Evolutionary conservation across 2,888 invertebrate species (phyloP).

Genomic region (Asteroscopus sphinx): DNA sequence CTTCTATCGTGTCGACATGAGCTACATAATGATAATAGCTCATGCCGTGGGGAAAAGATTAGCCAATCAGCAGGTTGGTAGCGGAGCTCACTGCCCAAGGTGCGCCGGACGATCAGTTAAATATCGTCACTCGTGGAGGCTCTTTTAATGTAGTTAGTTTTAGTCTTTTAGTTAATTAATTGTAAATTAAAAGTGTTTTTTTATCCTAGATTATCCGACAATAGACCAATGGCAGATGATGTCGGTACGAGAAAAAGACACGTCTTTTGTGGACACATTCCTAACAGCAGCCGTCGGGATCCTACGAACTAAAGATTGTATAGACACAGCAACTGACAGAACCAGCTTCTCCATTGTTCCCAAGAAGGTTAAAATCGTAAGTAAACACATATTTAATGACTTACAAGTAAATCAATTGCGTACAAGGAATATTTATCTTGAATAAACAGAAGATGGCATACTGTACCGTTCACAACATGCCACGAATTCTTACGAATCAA

Average conservation of each 20-base stretch:
- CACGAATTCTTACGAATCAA: constrained; percentile 51
- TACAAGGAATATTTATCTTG: constrained; percentile 30
- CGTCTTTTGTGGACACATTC: constrained; percentile 95
- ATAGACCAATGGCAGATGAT: constrained; percentile 95
- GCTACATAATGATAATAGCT: no score
- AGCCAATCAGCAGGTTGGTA: no score
- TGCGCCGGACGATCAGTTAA: no score
- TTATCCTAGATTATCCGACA: constrained; percentile 90
- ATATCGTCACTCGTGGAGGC: no score
- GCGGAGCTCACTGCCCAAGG: no score
- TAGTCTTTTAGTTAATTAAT: no score
- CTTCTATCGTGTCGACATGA: no score
- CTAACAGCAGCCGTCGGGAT: constrained; percentile 95
- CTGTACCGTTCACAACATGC: constrained; percentile 29
- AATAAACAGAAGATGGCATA: constrained; percentile 35
- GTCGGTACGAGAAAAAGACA: constrained; percentile 95
- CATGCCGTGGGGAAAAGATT: no score
- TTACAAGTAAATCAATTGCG: constrained; percentile 16
- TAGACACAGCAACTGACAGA: constrained; percentile 90
- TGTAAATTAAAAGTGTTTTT: neutral
- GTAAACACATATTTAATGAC: constrained; percentile 56
- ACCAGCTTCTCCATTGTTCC: constrained; percentile 93
- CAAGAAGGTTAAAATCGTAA: constrained; percentile 94
- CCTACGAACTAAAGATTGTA: constrained; percentile 90
- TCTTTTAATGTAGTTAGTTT: no score